Percentiles rank a stretch among this genome's conserved stretches.
Evolutionary conservation across 2,888 invertebrate species (phyloP).

Genomic region (Pollenia labialis): DNA sequence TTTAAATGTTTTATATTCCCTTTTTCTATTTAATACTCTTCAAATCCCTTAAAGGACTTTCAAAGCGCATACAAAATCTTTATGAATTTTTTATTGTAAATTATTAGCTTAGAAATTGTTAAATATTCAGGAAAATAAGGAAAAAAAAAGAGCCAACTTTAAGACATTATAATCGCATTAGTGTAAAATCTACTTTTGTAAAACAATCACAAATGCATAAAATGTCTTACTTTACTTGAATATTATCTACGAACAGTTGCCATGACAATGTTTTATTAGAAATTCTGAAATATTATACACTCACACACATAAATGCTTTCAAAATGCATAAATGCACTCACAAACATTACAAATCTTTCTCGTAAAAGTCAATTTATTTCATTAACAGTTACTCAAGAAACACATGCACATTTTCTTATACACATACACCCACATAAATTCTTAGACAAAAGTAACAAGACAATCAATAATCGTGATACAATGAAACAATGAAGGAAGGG

Average conservation of each 20-base stretch:
- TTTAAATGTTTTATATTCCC: background rate
- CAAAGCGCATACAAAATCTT: no score
- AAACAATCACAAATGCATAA: constrained; percentile 4
- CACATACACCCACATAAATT: background rate
- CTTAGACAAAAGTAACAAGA: constrained; percentile 31
- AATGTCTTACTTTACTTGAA: background rate
- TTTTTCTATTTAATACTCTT: background rate
- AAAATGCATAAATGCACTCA: background rate
- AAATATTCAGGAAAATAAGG: background rate
- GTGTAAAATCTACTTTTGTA: background rate
- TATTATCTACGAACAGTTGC: background rate
- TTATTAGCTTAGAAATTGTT: no score
- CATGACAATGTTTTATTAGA: background rate
- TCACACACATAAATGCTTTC: background rate
- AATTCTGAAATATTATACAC: background rate
- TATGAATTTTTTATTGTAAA: no score
- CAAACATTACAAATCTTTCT: background rate
- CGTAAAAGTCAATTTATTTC: constrained; percentile 23
- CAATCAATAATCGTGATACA: constrained; percentile 38
- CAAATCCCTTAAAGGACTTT: background rate
- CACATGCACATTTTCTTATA: background rate
- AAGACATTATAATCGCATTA: constrained; percentile 54
- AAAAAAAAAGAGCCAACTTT: background rate
- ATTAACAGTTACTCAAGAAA: constrained; percentile 15
- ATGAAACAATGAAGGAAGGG: constrained; percentile 23